Evolutionary conservation across 2,113 vertebrate genomes (phyloP), one percentile per base, ranked within the genome.

Genomic region (Clarias gariepinus): DNA sequence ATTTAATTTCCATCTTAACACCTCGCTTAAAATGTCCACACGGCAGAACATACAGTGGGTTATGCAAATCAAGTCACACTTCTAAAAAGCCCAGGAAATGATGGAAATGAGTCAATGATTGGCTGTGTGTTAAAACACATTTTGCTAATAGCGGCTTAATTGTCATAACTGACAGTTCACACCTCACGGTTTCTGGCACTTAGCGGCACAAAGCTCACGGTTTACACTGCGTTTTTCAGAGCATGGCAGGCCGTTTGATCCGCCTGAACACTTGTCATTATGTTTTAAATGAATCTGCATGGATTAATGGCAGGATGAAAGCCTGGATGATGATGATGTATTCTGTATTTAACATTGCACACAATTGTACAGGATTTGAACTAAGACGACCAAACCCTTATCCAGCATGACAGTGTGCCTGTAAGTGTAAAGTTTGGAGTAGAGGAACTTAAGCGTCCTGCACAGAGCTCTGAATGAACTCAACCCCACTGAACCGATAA

Each of bases 1-100:
- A 86, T 82, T 82, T 63, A 87, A 87, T 87, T 82, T 87, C 58
- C 57, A 84, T 47, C 87, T 76, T 71, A 86, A 84, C 81, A 84
- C 76, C 84, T 80, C 25, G 86, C n/a, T 11, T 30, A 69, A 81
- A 36, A 81, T 28, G 68, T 30, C 55, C 57, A 82, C 12, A 6
- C 1, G 57, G 58, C 79, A 41, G 30, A 64, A 64, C 11, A 57
- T 15, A 8, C 47, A 47, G 47, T 6, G 25, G n/a, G 36, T 30
- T 66, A 60, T 82, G 80, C 41, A 74, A 86, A 86, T 82, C 10
- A 76, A 82, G 85, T 82, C 66, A 63, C 85, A 82, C 68, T 74
- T 82, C 63, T 57, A 10, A 21, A 61, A 74, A 18, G 53, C 41
- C 19, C 2, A 64, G 30, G 23, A 23, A 71, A 60, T 79, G 15